Conservation (phyloP, 2,888 invertebrate genomes). For the Pristionchus mayeri region DNA sequence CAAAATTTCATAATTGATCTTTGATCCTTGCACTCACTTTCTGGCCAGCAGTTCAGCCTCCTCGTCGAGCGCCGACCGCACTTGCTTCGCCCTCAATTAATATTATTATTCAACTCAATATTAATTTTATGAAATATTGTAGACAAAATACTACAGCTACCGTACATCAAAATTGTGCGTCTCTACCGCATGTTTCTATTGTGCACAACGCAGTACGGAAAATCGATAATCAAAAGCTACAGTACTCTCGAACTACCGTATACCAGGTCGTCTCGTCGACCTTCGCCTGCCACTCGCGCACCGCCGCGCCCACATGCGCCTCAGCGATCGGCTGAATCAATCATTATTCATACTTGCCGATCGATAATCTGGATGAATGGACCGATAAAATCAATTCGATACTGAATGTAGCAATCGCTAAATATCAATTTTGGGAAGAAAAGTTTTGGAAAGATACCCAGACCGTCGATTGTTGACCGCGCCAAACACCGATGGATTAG, state of each 20-base stretch:
- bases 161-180: background rate
- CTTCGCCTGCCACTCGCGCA: constrained; percentile 10
- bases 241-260: background rate
- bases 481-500: too few relatives aligned
- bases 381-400: too few relatives aligned
- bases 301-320: background rate
- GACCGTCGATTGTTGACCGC: too few relatives aligned
- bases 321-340: constrained; percentile 9
- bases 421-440: too few relatives aligned
- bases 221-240: background rate
- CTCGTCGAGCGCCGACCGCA: background rate
- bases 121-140: background rate
- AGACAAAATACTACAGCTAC: background rate
- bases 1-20: too few relatives aligned
- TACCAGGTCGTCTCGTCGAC: constrained; percentile 7
- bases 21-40: background rate
- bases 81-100: background rate
- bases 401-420: too few relatives aligned
- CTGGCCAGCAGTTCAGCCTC: background rate
- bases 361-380: too few relatives aligned
- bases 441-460: too few relatives aligned
- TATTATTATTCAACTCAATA: background rate
- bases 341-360: too few relatives aligned
- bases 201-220: too few relatives aligned
- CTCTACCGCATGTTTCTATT: background rate